Percentiles rank a stretch among this genome's conserved stretches.
Evolutionary conservation across 1,140 invertebrate genomes (phyloP).

Genomic region (Andricus grossulariae): DNA sequence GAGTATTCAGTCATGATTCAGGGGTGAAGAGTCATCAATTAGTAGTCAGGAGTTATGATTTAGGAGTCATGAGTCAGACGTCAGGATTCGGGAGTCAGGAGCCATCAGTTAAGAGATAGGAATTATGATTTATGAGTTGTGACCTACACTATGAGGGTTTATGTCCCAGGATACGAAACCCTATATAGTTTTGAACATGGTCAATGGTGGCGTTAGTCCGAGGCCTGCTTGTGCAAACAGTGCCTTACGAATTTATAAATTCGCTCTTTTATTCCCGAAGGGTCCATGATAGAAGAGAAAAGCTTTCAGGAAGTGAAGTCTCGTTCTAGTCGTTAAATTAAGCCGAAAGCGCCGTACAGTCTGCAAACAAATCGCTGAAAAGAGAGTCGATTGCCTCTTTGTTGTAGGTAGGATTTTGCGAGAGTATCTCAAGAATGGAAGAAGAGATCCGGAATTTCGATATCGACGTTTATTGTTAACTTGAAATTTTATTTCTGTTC

Average conservation of each 20-base stretch:
- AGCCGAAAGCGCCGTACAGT: slow-evolving; percentile 49
- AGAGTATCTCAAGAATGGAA: slow-evolving; percentile 54
- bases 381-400: slow-evolving; percentile 53
- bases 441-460: slow-evolving; percentile 40
- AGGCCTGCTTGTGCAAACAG: background rate
- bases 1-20: too few relatives aligned
- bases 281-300: slow-evolving; percentile 42
- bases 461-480: background rate
- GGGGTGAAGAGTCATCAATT: too few relatives aligned
- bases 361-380: slow-evolving; percentile 56
- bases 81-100: too few relatives aligned
- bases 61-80: too few relatives aligned
- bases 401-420: slow-evolving; percentile 49
- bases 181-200: too few relatives aligned
- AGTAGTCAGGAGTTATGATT: too few relatives aligned
- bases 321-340: slow-evolving; percentile 60
- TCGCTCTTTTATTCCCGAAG: background rate
- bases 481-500: too few relatives aligned
- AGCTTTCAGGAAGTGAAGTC: slow-evolving; percentile 44
- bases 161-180: too few relatives aligned
- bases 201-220: too few relatives aligned
- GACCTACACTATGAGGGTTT: too few relatives aligned
- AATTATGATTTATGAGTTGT: too few relatives aligned
- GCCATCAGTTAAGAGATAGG: too few relatives aligned
- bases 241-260: background rate